Conservation (phyloP, 2,797 vertebrate species). For the Thaleichthys pacificus region DNA sequence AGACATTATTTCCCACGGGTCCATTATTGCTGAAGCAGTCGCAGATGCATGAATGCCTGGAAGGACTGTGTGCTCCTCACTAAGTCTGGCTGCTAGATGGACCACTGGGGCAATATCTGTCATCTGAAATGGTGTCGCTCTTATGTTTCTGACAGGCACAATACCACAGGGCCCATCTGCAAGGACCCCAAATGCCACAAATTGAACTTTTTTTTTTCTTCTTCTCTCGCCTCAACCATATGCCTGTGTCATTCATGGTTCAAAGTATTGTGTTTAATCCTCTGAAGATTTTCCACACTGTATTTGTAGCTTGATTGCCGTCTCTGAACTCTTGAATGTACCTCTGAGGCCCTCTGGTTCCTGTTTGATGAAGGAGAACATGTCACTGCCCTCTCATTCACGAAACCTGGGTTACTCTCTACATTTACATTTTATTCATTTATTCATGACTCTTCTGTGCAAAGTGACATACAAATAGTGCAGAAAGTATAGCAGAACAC, state of each 20-base stretch:
- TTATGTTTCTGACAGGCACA: slow-evolving; percentile 42
- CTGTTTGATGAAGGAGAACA: background rate
- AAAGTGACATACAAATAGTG: too few relatives aligned
- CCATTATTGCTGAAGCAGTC: slow-evolving; percentile 55
- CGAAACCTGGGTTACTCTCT: too few relatives aligned
- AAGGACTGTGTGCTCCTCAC: slow-evolving; percentile 50
- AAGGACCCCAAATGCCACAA: background rate
- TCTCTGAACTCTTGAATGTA: background rate
- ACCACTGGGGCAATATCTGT: slow-evolving; percentile 23
- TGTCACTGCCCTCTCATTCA: background rate
- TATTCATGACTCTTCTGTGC: too few relatives aligned
- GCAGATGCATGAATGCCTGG: slow-evolving; percentile 58
- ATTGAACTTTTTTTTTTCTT: background rate
- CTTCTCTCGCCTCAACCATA: background rate
- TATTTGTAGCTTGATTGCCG: background rate
- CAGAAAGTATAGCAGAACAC: too few relatives aligned
- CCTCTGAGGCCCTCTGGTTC: background rate
- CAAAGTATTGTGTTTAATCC: slow-evolving; percentile 1
- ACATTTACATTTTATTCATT: too few relatives aligned
- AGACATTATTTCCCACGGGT: slow-evolving; percentile 70
- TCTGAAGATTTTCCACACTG: background rate
- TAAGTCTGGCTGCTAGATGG: slow-evolving; percentile 27
- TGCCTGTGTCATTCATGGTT: background rate
- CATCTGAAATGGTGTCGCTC: slow-evolving; percentile 54
- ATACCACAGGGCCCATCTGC: slow-evolving; percentile 30